Evolutionary conservation across 2,888 invertebrate genomes (phyloP).

Genomic region (Pelosia muscerda): DNA sequence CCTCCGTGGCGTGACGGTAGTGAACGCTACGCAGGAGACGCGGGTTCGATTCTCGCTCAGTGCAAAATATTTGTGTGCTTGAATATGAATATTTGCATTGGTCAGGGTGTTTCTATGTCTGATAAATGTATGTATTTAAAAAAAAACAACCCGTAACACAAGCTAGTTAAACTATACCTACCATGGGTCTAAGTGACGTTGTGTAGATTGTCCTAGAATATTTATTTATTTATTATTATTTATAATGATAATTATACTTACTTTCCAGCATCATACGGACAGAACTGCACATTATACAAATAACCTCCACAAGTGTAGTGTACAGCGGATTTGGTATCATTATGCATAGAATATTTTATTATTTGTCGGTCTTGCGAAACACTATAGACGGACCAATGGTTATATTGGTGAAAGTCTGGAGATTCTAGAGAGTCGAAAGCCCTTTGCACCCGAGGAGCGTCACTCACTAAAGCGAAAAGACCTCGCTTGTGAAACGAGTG

Average conservation of each 20-base stretch:
- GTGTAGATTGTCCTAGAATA: too few species aligned
- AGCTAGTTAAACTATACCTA: too few species aligned
- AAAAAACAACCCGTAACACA: too few species aligned
- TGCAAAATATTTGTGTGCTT: too few species aligned
- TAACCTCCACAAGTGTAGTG: conserved; percentile 89
- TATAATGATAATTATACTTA: conserved; percentile 63
- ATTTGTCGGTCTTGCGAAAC: conserved; percentile 88
- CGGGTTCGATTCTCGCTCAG: too few species aligned
- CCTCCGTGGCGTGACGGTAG: too few species aligned
- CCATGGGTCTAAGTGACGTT: too few species aligned
- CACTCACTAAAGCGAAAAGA: conserved; percentile 88
- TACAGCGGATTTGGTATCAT: conserved; percentile 65
- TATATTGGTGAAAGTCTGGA: conserved; percentile 7
- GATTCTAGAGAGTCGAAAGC: conserved; percentile 13
- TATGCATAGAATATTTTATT: conserved; percentile 79
- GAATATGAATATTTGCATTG: too few species aligned
- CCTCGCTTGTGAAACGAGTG: conserved; percentile 86
- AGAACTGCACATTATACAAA: conserved; percentile 88
- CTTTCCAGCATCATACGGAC: conserved; percentile 90
- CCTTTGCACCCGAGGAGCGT: conserved; percentile 68
- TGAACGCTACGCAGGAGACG: too few species aligned
- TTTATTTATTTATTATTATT: too few species aligned
- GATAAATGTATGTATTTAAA: too few species aligned
- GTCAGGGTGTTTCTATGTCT: too few species aligned
- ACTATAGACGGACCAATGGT: conserved; percentile 85